Conservation (phyloP, 2,888 invertebrate genomes). For the Amphipoea oculea region DNA sequence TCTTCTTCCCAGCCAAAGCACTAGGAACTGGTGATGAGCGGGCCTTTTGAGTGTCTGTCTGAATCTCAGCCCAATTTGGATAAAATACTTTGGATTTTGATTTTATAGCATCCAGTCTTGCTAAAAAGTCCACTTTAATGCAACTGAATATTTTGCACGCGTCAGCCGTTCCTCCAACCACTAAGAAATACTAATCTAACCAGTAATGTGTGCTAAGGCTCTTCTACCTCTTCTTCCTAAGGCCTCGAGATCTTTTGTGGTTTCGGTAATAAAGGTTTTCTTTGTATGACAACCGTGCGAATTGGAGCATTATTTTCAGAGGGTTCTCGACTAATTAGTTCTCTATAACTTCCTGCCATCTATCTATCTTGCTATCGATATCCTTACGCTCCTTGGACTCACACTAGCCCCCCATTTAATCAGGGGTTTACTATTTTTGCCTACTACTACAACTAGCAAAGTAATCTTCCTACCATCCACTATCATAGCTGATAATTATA, state of each 20-base stretch:
- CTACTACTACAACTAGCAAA: background rate
- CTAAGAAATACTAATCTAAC: no score
- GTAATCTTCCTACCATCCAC: background rate
- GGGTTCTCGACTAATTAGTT: background rate
- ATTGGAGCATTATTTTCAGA: no score
- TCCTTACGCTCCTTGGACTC: background rate
- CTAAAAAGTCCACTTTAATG: no score
- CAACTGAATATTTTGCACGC: no score
- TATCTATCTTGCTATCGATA: background rate
- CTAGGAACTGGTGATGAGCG: background rate
- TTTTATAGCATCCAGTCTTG: background rate
- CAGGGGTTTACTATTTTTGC: background rate
- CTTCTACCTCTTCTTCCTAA: no score
- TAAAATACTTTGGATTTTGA: background rate
- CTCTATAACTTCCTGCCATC: background rate
- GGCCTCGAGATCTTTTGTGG: no score
- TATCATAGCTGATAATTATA: background rate
- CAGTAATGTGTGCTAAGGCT: no score
- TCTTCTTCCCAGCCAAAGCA: background rate
- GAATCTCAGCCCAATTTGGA: background rate
- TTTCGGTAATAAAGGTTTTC: no score
- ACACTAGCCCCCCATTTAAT: background rate
- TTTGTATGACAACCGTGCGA: no score
- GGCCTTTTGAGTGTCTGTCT: background rate
- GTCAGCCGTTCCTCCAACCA: no score